A percentile compares a stretch with the other conserved stretches of the same genome.
Conservation (phyloP, 1,140 invertebrate species). For the Drosophila sp. region DNA sequence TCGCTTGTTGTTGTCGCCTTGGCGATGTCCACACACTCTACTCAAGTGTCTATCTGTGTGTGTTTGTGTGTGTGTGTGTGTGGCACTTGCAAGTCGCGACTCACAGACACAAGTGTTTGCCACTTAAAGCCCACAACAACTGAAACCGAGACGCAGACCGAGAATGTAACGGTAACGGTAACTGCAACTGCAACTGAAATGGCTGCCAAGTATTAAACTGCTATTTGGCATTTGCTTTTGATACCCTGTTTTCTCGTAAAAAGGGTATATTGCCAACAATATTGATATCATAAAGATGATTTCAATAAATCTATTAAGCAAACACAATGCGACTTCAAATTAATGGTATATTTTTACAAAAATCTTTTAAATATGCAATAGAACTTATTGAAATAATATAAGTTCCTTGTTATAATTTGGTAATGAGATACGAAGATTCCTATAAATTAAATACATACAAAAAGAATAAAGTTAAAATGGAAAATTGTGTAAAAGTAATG, state of each 20-base stretch:
- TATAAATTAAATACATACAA: too few species aligned
- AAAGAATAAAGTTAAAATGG: too few species aligned
- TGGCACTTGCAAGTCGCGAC: slow-evolving; percentile 25
- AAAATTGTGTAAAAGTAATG: too few species aligned
- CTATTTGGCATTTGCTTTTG: slow-evolving; percentile 35
- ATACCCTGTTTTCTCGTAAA: slow-evolving; percentile 4
- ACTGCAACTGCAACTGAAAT: slow-evolving; percentile 17
- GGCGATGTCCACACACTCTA: slow-evolving; percentile 18
- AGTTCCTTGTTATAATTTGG: too few species aligned
- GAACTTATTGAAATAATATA: too few species aligned
- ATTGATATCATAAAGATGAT: background rate
- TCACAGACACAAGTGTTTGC: slow-evolving; percentile 61
- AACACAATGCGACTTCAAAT: too few species aligned
- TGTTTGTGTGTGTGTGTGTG: slow-evolving; percentile 7
- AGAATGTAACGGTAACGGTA: slow-evolving; percentile 2
- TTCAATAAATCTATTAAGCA: too few species aligned
- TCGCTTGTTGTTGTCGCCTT: slow-evolving; percentile 42
- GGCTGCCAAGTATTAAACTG: slow-evolving; percentile 7
- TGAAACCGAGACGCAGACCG: slow-evolving; percentile 29
- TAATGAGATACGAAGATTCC: too few species aligned
- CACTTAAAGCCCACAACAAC: slow-evolving; percentile 58
- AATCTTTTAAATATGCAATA: too few species aligned
- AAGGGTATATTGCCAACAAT: too few species aligned
- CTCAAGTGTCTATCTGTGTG: background rate
- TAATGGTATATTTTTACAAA: too few species aligned